Evolutionary conservation across 2,797 vertebrate genomes (phyloP).

Genomic region (Halcyon leucocephala): DNA sequence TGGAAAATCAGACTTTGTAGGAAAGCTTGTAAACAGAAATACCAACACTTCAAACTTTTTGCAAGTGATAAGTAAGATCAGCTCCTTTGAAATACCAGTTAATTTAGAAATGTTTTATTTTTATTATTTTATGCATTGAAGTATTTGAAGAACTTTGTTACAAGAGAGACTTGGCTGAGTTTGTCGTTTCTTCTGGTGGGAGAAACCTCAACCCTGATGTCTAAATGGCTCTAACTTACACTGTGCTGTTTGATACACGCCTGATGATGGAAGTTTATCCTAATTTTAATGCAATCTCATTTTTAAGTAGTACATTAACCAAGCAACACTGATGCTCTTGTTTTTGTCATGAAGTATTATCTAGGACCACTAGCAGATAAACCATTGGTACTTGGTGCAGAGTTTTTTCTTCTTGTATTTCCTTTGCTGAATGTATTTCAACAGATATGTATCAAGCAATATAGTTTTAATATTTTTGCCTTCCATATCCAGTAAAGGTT

Average conservation of each 20-base stretch:
- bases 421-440: not conserved
- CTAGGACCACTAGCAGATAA: not conserved
- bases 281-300: not conserved
- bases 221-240: fast-evolving
- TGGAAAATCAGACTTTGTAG: not conserved
- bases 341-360: not conserved
- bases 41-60: not conserved
- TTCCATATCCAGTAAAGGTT: not conserved
- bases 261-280: not conserved
- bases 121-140: not conserved
- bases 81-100: not conserved
- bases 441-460: fast-evolving
- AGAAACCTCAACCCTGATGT: not conserved
- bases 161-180: not conserved
- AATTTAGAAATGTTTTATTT: not conserved
- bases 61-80: not conserved
- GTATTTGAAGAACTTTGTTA: not conserved
- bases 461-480: not conserved
- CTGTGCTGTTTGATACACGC: not conserved
- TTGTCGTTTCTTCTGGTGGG: not conserved
- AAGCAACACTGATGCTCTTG: not conserved
- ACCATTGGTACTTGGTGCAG: not conserved
- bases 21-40: not conserved
- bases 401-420: not conserved
- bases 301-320: not conserved